Conservation (phyloP, 2,888 invertebrate genomes). For the Cantharis flavilabris region DNA sequence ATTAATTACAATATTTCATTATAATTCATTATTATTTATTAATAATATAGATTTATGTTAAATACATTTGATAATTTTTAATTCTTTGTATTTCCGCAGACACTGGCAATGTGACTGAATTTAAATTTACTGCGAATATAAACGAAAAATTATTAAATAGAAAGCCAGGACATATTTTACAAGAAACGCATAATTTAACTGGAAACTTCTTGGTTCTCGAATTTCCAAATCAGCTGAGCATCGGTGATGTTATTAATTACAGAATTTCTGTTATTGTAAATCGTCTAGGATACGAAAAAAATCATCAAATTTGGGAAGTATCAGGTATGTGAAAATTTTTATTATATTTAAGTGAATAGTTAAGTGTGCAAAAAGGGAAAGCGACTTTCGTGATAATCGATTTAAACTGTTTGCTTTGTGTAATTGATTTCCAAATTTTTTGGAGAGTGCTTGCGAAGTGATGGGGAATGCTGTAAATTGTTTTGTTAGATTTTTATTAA, state of each 20-base stretch:
- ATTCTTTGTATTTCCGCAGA: not conserved
- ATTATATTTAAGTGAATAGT: no score
- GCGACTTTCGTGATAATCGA: no score
- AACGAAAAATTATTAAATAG: constrained; percentile 59
- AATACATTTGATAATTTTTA: not conserved
- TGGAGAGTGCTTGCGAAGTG: no score
- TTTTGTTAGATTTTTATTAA: no score
- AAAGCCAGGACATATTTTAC: constrained; percentile 60
- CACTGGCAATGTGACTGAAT: constrained; percentile 45
- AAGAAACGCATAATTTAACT: constrained; percentile 55
- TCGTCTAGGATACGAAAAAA: constrained; percentile 56
- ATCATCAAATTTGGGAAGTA: constrained; percentile 54
- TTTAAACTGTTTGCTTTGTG: no score
- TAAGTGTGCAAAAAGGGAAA: no score
- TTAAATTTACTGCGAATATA: constrained; percentile 68
- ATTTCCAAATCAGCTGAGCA: constrained; percentile 46
- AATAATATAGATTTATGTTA: no score
- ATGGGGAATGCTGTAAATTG: no score
- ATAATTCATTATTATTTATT: no score
- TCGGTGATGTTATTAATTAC: constrained; percentile 64
- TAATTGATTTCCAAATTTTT: no score
- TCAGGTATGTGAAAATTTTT: constrained; percentile 45
- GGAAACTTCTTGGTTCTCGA: constrained; percentile 59
- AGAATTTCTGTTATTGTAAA: constrained; percentile 65
- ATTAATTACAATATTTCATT: no score